Evolutionary conservation across 2,797 vertebrate species (phyloP).

Genomic region (Enteromius anoplus): DNA sequence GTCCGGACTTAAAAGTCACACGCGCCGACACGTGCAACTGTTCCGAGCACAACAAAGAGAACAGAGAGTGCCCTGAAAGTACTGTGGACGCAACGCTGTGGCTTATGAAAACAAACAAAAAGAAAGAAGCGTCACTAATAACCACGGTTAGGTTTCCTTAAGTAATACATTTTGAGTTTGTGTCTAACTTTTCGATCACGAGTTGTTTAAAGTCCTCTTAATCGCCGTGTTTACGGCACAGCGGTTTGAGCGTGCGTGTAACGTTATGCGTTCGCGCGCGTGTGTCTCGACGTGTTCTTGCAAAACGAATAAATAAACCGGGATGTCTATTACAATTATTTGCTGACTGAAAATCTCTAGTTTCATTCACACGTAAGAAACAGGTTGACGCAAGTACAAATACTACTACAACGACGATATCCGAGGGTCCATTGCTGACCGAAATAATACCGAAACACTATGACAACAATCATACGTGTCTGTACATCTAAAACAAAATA

Average conservation of each 20-base stretch:
- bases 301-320: too few species aligned
- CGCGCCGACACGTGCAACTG: constrained; percentile 78
- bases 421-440: neutral
- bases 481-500: neutral
- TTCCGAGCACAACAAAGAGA: constrained; percentile 78
- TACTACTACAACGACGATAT: neutral
- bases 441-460: neutral
- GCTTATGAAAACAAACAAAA: neutral
- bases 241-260: neutral
- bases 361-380: too few species aligned
- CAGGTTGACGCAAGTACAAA: constrained; percentile 7
- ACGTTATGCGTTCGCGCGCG: neutral
- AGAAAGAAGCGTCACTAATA: neutral
- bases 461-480: neutral
- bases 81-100: neutral
- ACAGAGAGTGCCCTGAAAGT: constrained; percentile 35
- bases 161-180: neutral
- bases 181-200: constrained; percentile 14
- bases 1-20: constrained; percentile 69
- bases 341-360: neutral
- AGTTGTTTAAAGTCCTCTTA: neutral
- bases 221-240: neutral
- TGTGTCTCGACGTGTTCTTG: neutral
- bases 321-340: neutral
- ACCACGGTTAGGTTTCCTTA: neutral